Evolutionary conservation across 2,113 vertebrate genomes (phyloP), one percentile per base, ranked within the genome.

Genomic region (Gopherus evgoodei): DNA sequence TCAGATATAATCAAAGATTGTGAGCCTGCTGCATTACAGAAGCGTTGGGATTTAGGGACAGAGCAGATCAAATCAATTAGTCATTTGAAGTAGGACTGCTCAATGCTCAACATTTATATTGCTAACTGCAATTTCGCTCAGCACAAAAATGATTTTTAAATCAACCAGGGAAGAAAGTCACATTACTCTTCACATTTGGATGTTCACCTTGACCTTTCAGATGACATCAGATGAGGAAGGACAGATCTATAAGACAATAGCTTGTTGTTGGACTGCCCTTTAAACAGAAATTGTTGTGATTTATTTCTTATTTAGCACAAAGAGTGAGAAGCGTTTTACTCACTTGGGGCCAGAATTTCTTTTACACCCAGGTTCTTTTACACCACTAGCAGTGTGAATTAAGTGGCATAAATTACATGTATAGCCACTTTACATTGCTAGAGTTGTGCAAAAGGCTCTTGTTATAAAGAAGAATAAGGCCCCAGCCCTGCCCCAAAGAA

Each of bases 1-100:
- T 76, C 91, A 95, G 90, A 95, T 62, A 78, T 52, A 94, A 91
- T 93, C 94, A 96, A 97, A 96, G 93, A 86, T 72, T 80, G 10
- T 11, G 52, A 86, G 87, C 93, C 95, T 89, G 93, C 86, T 94
- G 86, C 62, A 83, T 82, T 90, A 94, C 93, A 94, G 22, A 90
- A 96, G 72, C 42, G 83, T 72, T 86, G 78, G 50, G 87, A 93
- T 96, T 95, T 96, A 90, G 72, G 25, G 38, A 82, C 10, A 90
- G 56, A 94, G 84, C 87, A 88, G 81, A 95, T 88, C 81, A 94
- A 90, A 84, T 35, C 0, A 0, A 78, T 85, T 88, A 84, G 16
- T 25, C 12, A 44, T 27, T 44, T 76, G 38, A 76, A 44, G 22
- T 3, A 56, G 49, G 91, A 94, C 56, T 38, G 93, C 90, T 62